Percentiles rank a stretch among this genome's conserved stretches.
Conservation (phyloP, 1,140 invertebrate genomes). For the Belonocnema kinseyi region DNA sequence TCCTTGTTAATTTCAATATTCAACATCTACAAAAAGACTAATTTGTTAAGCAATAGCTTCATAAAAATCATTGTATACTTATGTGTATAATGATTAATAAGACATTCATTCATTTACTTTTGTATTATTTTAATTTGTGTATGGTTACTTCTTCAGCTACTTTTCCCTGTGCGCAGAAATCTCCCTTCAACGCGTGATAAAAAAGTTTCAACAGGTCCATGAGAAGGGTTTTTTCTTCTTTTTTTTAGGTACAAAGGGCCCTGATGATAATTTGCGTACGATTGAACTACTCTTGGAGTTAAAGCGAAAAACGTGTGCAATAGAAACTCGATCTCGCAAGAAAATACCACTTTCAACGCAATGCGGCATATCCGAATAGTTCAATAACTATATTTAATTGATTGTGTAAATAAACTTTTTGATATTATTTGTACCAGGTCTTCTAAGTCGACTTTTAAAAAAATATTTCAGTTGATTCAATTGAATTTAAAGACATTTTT, state of each 20-base stretch:
- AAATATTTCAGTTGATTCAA: no score
- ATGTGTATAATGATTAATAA: not conserved
- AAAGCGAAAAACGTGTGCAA: constrained; percentile 60
- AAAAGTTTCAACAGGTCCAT: constrained; percentile 63
- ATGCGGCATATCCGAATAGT: constrained; percentile 43
- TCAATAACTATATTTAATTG: no score
- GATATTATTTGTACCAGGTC: no score
- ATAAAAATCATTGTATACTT: not conserved
- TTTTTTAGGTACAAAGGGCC: constrained; percentile 44
- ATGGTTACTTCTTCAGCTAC: constrained; percentile 35
- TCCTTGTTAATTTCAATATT: constrained; percentile 29
- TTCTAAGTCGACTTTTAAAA: no score
- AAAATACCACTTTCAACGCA: constrained; percentile 51
- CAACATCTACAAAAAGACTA: not conserved
- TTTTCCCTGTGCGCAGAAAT: constrained; percentile 37
- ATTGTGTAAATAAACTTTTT: no score
- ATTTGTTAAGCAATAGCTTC: not conserved
- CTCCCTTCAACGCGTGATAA: constrained; percentile 45
- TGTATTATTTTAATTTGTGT: not conserved
- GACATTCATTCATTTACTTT: not conserved
- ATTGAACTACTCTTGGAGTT: constrained; percentile 45
- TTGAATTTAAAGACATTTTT: no score
- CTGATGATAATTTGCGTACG: constrained; percentile 48
- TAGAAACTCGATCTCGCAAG: constrained; percentile 66
- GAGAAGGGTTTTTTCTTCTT: constrained; percentile 62